Conservation (phyloP, 2,113 vertebrate species). For the Miniopterus natalensis region DNA sequence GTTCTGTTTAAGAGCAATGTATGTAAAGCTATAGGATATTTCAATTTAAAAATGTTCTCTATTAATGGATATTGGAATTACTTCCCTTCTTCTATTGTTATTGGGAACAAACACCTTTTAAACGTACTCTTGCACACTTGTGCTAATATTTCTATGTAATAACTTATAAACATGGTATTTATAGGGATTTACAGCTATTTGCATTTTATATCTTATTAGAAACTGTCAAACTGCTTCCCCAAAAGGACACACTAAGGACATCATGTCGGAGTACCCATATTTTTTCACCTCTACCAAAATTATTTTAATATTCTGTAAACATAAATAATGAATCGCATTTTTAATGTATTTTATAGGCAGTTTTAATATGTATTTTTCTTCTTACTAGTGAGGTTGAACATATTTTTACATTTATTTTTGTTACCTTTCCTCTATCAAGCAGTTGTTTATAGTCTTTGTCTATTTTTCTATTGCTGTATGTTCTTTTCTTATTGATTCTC, state of each 20-base stretch:
- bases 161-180: not conserved
- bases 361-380: slow-evolving; percentile 32
- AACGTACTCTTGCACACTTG: not conserved
- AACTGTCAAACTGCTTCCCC: not conserved
- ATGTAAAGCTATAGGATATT: not conserved
- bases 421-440: not conserved
- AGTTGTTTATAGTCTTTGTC: not conserved
- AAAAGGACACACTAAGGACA: not conserved
- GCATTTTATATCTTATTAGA: not conserved
- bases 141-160: not conserved
- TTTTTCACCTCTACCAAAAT: not conserved
- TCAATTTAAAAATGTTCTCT: slow-evolving; percentile 19
- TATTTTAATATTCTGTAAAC: slow-evolving; percentile 27
- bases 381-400: not conserved
- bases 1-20: not conserved
- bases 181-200: not conserved
- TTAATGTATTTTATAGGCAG: not conserved
- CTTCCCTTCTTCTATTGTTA: not conserved
- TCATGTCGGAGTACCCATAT: not conserved
- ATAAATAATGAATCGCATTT: not conserved
- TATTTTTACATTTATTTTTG: slow-evolving; percentile 25
- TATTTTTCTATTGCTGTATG: not conserved
- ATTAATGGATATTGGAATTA: not conserved
- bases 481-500: not conserved
- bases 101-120: not conserved